A percentile compares a stretch with the other conserved stretches of the same genome.
These are phyloP conservation scores for Dynastes maya DNA, from an alignment of 2,888 invertebrate genomes.

Conservation along the genomic window DNA sequence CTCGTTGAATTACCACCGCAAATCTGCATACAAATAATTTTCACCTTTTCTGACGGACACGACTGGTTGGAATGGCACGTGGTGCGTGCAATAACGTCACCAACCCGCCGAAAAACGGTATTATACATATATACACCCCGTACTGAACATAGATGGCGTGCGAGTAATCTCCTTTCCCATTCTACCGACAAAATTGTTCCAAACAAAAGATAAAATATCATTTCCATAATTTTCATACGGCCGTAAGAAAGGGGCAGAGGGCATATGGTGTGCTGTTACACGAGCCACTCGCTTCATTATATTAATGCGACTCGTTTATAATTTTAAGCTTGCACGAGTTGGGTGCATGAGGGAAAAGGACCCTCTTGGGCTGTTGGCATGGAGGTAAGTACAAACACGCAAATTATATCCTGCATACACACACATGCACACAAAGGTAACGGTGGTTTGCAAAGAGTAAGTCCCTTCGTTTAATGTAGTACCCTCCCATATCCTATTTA, in stretches of 20 bases:
- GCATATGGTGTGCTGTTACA: background rate
- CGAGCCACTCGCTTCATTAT: constrained; percentile 8
- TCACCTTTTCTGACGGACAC: background rate
- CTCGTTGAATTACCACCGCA: background rate
- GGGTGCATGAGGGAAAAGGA: background rate
- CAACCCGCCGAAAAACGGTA: too few species aligned
- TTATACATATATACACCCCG: too few species aligned
- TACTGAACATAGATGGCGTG: background rate
- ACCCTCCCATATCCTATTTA: too few species aligned
- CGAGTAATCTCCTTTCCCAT: constrained; percentile 2
- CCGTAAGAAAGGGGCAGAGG: background rate
- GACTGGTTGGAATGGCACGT: background rate
- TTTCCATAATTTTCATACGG: constrained; percentile 12
- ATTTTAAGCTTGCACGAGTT: constrained; percentile 5
- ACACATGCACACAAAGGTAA: background rate
- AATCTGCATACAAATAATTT: constrained; percentile 8
- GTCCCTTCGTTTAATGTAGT: background rate
- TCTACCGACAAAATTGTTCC: background rate
- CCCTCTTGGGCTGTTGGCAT: too few species aligned
- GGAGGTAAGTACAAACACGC: background rate
- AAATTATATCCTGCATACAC: background rate
- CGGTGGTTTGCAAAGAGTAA: background rate
- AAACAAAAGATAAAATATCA: constrained; percentile 27
- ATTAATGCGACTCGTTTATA: constrained; percentile 27
- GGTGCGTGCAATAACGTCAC: too few species aligned